Conservation (phyloP, 2,797 vertebrate genomes). For the Streptopelia turtur region DNA sequence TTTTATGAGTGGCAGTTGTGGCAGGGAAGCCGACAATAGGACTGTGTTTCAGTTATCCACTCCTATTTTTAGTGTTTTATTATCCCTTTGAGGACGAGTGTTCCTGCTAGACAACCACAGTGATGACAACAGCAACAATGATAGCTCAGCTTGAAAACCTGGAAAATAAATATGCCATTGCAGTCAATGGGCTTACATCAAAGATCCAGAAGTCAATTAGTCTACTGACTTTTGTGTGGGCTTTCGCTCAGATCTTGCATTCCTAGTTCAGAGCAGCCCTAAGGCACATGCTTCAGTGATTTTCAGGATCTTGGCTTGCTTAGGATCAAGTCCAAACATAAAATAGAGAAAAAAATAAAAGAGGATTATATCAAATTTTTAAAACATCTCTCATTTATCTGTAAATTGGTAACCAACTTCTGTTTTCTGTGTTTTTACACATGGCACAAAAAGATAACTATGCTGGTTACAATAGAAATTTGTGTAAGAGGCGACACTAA, state of each 20-base stretch:
- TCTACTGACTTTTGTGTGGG: neutral
- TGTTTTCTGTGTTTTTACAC: neutral
- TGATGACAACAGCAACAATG: neutral
- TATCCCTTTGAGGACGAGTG: neutral
- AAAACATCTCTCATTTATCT: neutral
- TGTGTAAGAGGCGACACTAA: neutral
- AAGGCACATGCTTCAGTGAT: neutral
- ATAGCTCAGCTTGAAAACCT: neutral
- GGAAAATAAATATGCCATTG: neutral
- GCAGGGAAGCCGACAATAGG: neutral
- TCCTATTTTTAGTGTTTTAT: conserved; percentile 57
- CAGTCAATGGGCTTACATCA: neutral
- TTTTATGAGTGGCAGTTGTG: neutral
- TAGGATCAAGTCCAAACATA: neutral
- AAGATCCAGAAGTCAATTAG: neutral
- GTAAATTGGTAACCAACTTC: neutral
- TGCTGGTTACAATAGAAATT: neutral
- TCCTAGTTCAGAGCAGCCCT: neutral
- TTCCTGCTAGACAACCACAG: neutral
- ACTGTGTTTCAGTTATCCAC: neutral
- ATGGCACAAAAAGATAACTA: neutral
- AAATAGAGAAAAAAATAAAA: neutral
- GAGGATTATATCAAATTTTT: neutral
- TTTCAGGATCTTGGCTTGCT: neutral
- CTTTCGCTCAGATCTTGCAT: neutral